Evolutionary conservation across 2,113 vertebrate genomes (phyloP).

Genomic region (Calypte anna): DNA sequence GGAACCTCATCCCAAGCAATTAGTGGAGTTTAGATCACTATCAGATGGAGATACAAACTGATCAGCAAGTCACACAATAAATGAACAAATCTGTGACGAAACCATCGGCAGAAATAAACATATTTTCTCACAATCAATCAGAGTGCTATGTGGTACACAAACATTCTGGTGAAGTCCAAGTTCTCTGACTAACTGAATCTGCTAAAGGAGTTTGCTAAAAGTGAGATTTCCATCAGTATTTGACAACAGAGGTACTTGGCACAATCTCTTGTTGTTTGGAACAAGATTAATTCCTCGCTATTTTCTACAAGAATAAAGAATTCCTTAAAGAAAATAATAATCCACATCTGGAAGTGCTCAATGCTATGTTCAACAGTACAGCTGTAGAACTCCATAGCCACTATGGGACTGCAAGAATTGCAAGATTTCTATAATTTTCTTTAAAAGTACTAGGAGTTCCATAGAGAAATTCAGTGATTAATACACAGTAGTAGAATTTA

Average conservation of each 20-base stretch:
- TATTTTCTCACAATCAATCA: neutral
- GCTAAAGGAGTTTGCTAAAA: neutral
- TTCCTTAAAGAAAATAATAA: constrained; percentile 34
- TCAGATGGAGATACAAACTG: neutral
- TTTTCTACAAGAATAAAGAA: constrained; percentile 38
- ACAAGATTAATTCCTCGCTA: neutral
- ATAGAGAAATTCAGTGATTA: neutral
- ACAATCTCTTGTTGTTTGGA: neutral
- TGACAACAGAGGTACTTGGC: neutral
- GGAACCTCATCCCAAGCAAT: neutral
- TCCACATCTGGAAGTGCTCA: constrained; percentile 47
- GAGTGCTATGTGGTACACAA: neutral
- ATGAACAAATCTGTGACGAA: neutral
- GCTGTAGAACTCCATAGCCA: constrained; percentile 14
- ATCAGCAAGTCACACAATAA: neutral
- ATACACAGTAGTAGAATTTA: neutral
- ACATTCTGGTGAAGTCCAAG: neutral
- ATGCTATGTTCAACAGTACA: neutral
- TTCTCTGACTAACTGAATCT: neutral
- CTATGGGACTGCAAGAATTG: constrained; percentile 7
- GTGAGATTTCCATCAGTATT: neutral
- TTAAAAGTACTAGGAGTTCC: neutral
- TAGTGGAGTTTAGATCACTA: neutral
- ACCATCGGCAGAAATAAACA: neutral
- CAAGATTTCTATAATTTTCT: neutral